Evolutionary conservation across 2,797 vertebrate genomes (phyloP), one percentile per base, ranked within the genome.

Genomic region (Notoglanidium macrostoma): DNA sequence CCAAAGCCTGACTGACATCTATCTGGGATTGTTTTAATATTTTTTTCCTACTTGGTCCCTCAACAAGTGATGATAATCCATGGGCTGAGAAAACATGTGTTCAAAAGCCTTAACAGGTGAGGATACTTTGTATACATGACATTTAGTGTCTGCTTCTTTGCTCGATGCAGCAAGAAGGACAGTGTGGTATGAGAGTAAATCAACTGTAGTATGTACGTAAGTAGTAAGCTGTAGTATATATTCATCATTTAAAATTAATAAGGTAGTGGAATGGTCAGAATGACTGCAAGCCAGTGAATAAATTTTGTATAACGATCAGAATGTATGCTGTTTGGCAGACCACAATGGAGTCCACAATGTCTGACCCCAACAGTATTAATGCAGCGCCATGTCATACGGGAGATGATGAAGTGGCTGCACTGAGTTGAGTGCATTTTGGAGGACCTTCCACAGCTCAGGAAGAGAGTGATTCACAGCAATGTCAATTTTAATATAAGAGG

Each of bases 371-470:
- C 68, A 32, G 51, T 46, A 67, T 72, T 70, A 86, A 87, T 77
- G 81, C 32, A 83, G 32, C 5, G 3, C 29, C 9, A 19, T 85
- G 63, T 78, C 76, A 35, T 85, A 51, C 61, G 63, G 44, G 74
- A 80, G 32, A 88, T 85, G 87, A 87, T 87, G 65, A 85, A 88
- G 83, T 85, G 76, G 40, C 67, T 72, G 54, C 26, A 11, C 55
- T 72, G 76, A 79, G 73, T 40, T 44, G 35, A 80, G 85, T 80
- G 85, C 76, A 80, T 79, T 88, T 49, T 51, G 67, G 54, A 87
- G 86, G 63, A 70, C 63, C 74, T 79, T 70, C 82, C 35, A 40
- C 63, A 51, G 32, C 76, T 68, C 67, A 49, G 12, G 54, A 59
- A 70, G 12, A 29, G 17, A 85, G 87, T 79, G 74, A 79, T 84